phyloP scores from a whole-genome alignment of 2,797 vertebrate species.

The Acanthis flammea region DNA sequence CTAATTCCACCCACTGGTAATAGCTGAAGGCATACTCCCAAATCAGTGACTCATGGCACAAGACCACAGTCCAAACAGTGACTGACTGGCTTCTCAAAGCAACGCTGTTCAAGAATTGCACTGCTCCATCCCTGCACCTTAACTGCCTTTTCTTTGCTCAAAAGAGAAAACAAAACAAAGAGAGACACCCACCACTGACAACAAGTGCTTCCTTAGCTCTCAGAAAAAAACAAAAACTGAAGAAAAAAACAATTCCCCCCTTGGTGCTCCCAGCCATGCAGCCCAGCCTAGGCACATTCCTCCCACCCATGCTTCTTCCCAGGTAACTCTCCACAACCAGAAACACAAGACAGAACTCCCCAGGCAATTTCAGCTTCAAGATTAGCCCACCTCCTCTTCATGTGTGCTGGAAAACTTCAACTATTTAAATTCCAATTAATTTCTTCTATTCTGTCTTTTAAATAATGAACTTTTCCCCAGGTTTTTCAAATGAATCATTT shows the following conservation, averaged over 20 bases:
- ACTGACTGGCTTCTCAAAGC: conserved; percentile 6
- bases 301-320: background rate
- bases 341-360: background rate
- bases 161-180: background rate
- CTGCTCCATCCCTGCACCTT: background rate
- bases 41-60: conserved; percentile 47
- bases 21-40: conserved; percentile 48
- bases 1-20: conserved; percentile 44
- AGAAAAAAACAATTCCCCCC: background rate
- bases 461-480: background rate
- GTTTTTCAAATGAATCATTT: background rate
- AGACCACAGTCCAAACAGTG: conserved; percentile 49
- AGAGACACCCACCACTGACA: background rate
- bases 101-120: background rate
- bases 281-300: background rate
- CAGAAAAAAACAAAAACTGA: background rate
- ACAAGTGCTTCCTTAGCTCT: background rate
- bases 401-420: background rate
- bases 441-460: background rate
- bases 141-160: background rate
- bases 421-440: background rate
- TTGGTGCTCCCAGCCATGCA: background rate
- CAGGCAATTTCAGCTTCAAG: background rate
- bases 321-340: background rate
- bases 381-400: background rate